Percentiles rank a stretch among this genome's conserved stretches.
phyloP scores from a whole-genome alignment of 23 tunicate species.

The Trididemnum miniatum region DNA sequence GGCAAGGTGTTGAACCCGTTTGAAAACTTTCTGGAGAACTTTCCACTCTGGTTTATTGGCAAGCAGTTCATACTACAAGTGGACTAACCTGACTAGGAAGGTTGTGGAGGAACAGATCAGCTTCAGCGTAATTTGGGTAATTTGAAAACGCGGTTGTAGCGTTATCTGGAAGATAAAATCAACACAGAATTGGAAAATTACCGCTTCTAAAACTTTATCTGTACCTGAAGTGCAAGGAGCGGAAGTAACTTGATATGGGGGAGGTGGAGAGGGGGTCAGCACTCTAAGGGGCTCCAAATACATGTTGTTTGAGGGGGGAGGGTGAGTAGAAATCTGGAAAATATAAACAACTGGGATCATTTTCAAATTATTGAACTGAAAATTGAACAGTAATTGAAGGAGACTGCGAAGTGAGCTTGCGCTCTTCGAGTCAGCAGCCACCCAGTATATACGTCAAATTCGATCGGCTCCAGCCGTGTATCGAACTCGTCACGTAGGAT shows the following conservation, averaged over 20 bases:
- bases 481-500: too few relatives aligned
- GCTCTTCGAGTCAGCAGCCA: too few relatives aligned
- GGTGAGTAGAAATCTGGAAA: conserved; percentile 3
- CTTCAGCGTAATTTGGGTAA: conserved; percentile 73
- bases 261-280: conserved; percentile 21
- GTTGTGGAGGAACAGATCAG: conserved; percentile 28
- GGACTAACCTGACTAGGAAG: background rate
- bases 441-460: too few relatives aligned
- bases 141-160: background rate
- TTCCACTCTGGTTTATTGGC: too few relatives aligned
- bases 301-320: conserved; percentile 22
- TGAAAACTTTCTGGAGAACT: too few relatives aligned
- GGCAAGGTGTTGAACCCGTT: too few relatives aligned
- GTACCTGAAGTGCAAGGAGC: background rate
- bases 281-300: conserved; percentile 72
- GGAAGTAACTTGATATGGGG: conserved; percentile 24
- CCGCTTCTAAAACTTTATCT: background rate
- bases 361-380: too few relatives aligned
- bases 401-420: too few relatives aligned
- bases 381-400: too few relatives aligned
- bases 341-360: too few relatives aligned
- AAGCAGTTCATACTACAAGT: too few relatives aligned
- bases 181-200: background rate
- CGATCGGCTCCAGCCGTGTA: too few relatives aligned
- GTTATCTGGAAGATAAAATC: background rate